Evolutionary conservation across 2,797 vertebrate genomes (phyloP).

Genomic region (Onychomys torridus): DNA sequence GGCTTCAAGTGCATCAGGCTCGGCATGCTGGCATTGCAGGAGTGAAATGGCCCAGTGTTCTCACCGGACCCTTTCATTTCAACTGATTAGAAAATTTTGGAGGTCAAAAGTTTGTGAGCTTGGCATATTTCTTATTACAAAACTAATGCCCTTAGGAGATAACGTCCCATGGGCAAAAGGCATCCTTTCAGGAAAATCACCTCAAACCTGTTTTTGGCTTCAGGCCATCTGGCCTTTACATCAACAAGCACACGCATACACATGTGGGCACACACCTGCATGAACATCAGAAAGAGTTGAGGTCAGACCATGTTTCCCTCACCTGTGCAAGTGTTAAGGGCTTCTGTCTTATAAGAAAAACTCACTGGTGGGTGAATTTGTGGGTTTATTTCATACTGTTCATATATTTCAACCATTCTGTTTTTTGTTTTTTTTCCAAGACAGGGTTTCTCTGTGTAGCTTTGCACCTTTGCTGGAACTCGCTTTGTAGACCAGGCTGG

Average conservation of each 20-base stretch:
- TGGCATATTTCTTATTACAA: slow-evolving; percentile 19
- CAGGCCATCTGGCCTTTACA: too few species aligned
- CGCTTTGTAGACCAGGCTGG: too few species aligned
- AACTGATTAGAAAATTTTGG: slow-evolving; percentile 28
- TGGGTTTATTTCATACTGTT: not conserved
- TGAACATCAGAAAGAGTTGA: not conserved
- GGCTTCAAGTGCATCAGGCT: not conserved
- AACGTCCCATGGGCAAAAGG: not conserved
- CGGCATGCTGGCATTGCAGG: not conserved
- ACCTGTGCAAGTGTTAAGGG: not conserved
- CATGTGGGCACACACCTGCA: too few species aligned
- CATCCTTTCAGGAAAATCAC: not conserved
- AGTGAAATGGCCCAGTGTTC: not conserved
- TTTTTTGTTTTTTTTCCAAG: too few species aligned
- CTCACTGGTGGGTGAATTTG: not conserved
- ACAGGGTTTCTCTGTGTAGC: too few species aligned
- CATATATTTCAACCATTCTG: not conserved
- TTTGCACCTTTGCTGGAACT: too few species aligned
- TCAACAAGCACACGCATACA: too few species aligned
- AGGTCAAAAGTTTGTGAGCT: not conserved
- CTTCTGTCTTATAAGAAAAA: not conserved
- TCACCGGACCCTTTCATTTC: not conserved
- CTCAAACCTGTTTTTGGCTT: not conserved
- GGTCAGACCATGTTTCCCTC: slow-evolving; percentile 3
- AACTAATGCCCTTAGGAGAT: not conserved